phyloP scores from a whole-genome alignment of 2,888 invertebrate genomes.

The Clostera curtula region DNA sequence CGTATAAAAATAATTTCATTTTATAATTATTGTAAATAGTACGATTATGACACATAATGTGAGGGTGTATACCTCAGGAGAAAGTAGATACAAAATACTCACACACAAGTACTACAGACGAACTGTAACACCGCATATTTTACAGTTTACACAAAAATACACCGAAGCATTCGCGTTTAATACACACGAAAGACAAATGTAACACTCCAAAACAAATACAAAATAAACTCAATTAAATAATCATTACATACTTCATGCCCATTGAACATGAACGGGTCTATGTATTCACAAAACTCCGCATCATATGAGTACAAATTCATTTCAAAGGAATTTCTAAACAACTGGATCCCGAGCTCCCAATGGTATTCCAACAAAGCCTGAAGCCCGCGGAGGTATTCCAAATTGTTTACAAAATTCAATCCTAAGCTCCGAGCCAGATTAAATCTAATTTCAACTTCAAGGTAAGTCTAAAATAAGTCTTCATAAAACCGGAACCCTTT shows the following conservation, averaged over 20 bases:
- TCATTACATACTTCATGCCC: constrained; percentile 37
- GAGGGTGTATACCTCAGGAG: too few species aligned
- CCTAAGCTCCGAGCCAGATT: constrained; percentile 73
- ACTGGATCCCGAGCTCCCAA: constrained; percentile 63
- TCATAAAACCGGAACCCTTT: constrained; percentile 74
- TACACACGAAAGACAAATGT: constrained; percentile 18
- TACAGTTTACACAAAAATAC: constrained; percentile 17
- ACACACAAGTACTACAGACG: constrained; percentile 1
- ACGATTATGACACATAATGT: too few species aligned
- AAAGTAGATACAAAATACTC: too few species aligned
- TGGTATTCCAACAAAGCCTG: constrained; percentile 73
- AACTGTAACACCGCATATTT: constrained; percentile 10
- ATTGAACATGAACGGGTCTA: constrained; percentile 49
- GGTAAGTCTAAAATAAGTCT: constrained; percentile 75
- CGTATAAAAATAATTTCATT: too few species aligned
- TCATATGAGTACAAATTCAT: constrained; percentile 66
- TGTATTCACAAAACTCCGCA: constrained; percentile 54
- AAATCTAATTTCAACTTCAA: constrained; percentile 75
- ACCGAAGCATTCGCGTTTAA: constrained; percentile 13
- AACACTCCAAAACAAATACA: constrained; percentile 23
- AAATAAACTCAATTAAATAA: constrained; percentile 55
- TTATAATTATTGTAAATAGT: too few species aligned
- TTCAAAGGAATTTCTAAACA: constrained; percentile 70
- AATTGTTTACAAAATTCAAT: constrained; percentile 76
- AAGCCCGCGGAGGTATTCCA: constrained; percentile 71